Conservation (phyloP, 2,888 invertebrate species). For the Plebejus melissa region DNA sequence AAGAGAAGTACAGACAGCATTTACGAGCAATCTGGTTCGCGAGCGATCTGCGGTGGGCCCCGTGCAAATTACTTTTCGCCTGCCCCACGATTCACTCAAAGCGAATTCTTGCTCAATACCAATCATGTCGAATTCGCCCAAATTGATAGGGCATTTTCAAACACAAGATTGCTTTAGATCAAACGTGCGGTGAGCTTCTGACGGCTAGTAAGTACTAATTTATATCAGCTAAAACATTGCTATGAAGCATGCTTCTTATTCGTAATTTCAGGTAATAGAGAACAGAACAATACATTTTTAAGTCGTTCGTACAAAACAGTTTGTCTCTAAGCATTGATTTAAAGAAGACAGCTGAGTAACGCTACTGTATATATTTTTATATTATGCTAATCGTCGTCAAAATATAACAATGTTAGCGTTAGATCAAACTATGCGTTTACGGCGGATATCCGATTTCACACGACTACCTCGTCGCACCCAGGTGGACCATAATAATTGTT, state of each 20-base stretch:
- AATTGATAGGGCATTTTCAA: neutral
- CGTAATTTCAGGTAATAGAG: no score
- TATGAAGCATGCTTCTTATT: neutral
- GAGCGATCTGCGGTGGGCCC: constrained; percentile 15
- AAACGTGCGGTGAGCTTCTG: neutral
- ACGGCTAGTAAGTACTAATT: neutral
- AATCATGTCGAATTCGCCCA: constrained; percentile 25
- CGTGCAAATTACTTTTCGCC: constrained; percentile 35
- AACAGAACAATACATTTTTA: no score
- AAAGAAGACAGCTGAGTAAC: neutral
- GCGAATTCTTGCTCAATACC: constrained; percentile 31
- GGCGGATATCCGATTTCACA: neutral
- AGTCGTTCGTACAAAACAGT: no score
- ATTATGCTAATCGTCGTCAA: neutral
- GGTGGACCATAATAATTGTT: neutral
- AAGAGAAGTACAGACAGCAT: neutral
- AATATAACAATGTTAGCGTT: no score
- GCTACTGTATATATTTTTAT: neutral
- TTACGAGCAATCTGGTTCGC: constrained; percentile 3
- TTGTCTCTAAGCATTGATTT: neutral
- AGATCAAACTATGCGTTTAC: neutral
- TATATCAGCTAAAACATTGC: neutral
- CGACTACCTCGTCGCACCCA: neutral
- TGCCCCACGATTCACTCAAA: constrained; percentile 31
- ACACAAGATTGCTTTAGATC: neutral